Percentiles rank a stretch among this genome's conserved stretches.
These are phyloP conservation scores for Eristalis intricaria DNA, from an alignment of 2,888 invertebrate genomes.

Conservation along the genomic window DNA sequence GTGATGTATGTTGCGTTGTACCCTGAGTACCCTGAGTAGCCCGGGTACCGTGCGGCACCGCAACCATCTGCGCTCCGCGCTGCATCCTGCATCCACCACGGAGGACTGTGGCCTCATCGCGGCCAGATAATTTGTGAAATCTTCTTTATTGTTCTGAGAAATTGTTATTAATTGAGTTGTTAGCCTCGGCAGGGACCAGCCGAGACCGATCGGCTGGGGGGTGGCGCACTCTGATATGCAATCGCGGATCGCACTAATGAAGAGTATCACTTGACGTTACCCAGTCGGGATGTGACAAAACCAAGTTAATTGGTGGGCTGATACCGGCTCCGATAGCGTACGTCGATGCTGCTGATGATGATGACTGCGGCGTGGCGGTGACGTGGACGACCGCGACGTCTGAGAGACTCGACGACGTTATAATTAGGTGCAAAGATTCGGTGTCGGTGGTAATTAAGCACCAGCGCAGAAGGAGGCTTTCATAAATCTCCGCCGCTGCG, in stretches of 20 bases:
- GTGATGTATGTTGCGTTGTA: slow-evolving; percentile 70
- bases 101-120: slow-evolving; percentile 25
- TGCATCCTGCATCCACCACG: neutral
- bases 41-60: neutral
- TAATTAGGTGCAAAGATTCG: slow-evolving; percentile 72
- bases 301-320: slow-evolving; percentile 68
- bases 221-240: slow-evolving; percentile 55
- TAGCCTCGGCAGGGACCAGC: slow-evolving; percentile 41
- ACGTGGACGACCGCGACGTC: neutral
- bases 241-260: slow-evolving; percentile 67
- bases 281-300: slow-evolving; percentile 58
- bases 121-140: slow-evolving; percentile 70
- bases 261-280: slow-evolving; percentile 67
- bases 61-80: neutral
- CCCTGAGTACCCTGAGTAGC: neutral
- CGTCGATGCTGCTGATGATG: neutral
- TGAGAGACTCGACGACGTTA: slow-evolving; percentile 55
- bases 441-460: slow-evolving; percentile 69
- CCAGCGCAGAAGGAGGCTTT: slow-evolving; percentile 35
- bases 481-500: slow-evolving; percentile 58
- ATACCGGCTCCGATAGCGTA: slow-evolving; percentile 55
- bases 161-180: slow-evolving; percentile 81
- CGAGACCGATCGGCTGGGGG: neutral
- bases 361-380: neutral
- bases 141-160: slow-evolving; percentile 79